phyloP scores from a whole-genome alignment of 2,888 invertebrate genomes.

The Drosophila prolongata region DNA sequence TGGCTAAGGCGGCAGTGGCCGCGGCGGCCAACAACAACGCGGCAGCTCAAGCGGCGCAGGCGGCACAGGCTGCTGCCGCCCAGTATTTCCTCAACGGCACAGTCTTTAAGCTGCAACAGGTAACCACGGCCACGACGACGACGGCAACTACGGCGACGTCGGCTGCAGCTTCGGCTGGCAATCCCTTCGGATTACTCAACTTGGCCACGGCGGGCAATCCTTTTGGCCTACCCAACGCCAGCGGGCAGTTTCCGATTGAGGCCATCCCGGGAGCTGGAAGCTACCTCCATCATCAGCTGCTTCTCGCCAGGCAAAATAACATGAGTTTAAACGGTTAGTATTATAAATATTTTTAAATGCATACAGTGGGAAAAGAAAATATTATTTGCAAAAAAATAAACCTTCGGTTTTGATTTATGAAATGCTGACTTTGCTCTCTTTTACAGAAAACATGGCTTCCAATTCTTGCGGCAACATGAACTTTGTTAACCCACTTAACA shows the following conservation, averaged over 20 bases:
- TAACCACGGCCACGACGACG: constrained; percentile 81
- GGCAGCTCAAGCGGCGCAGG: constrained; percentile 78
- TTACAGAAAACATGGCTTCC: constrained; percentile 28
- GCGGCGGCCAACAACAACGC: constrained; percentile 68
- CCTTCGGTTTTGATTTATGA: too few species aligned
- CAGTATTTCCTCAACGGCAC: constrained; percentile 84
- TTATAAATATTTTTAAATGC: too few species aligned
- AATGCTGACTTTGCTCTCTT: too few species aligned
- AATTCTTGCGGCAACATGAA: constrained; percentile 72
- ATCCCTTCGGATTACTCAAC: constrained; percentile 77
- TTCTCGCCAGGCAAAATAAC: constrained; percentile 7
- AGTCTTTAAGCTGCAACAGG: constrained; percentile 84
- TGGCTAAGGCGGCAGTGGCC: constrained; percentile 81
- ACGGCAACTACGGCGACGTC: constrained; percentile 81
- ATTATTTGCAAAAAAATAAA: too few species aligned
- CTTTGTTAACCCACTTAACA: constrained; percentile 63
- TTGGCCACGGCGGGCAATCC: constrained; percentile 9
- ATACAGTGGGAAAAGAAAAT: too few species aligned
- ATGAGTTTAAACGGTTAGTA: constrained; percentile 8
- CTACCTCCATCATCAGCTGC: constrained; percentile 5
- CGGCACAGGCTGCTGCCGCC: constrained; percentile 72
- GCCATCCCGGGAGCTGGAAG: constrained; percentile 5
- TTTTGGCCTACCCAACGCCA: constrained; percentile 2
- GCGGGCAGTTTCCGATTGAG: constrained; percentile 5
- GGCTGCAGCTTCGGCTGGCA: constrained; percentile 67